phyloP scores from a whole-genome alignment of 2,113 vertebrate species.

The Dermatemys mawii region DNA sequence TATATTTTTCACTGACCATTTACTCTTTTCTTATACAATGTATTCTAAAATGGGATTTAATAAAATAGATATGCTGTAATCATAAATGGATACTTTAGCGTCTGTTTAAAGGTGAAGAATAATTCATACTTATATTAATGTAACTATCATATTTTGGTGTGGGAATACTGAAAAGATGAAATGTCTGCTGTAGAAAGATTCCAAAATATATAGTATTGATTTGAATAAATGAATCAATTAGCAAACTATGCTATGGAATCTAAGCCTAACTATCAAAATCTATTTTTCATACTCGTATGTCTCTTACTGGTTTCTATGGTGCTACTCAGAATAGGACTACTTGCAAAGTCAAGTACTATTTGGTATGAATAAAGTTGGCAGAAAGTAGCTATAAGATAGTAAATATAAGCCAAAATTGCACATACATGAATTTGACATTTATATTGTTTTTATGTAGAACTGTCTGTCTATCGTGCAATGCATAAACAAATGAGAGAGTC shows the following conservation, averaged over 20 bases:
- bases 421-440: slow-evolving; percentile 8
- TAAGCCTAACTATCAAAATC: background rate
- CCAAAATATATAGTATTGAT: background rate
- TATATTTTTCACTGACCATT: background rate
- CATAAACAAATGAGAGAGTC: slow-evolving; percentile 45
- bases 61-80: background rate
- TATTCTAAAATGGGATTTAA: background rate
- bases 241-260: background rate
- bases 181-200: background rate
- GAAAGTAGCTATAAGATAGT: background rate
- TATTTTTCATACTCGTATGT: background rate
- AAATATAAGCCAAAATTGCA: slow-evolving; percentile 31
- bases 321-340: background rate
- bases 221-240: background rate
- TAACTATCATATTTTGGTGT: background rate
- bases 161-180: slow-evolving; percentile 10
- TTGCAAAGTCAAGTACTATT: background rate
- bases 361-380: background rate
- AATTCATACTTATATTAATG: background rate
- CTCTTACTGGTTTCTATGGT: too few species aligned
- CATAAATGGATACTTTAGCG: background rate
- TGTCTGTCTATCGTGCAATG: slow-evolving; percentile 63
- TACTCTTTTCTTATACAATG: background rate
- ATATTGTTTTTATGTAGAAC: slow-evolving; percentile 59
- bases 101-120: background rate